Conservation (phyloP, 2,888 invertebrate species). For the Diachrysia chrysitis region DNA sequence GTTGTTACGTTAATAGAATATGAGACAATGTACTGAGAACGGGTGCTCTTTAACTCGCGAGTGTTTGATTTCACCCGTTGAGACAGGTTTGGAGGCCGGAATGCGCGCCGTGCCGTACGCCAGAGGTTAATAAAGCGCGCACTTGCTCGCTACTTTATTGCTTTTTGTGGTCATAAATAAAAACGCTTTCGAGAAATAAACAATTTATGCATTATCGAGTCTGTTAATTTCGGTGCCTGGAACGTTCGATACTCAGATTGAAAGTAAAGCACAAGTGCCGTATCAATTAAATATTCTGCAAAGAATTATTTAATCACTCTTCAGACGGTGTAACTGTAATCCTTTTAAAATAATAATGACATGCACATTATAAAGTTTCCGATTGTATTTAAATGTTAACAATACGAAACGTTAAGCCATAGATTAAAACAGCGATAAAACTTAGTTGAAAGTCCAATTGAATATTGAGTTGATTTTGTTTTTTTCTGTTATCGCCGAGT, state of each 20-base stretch:
- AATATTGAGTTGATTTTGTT: slow-evolving; percentile 19
- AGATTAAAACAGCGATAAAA: slow-evolving; percentile 13
- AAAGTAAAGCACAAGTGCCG: slow-evolving; percentile 36
- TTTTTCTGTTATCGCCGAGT: slow-evolving; percentile 25
- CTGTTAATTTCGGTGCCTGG: slow-evolving; percentile 71
- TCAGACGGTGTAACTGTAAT: slow-evolving; percentile 28
- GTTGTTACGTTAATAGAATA: slow-evolving; percentile 75
- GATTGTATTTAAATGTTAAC: slow-evolving; percentile 21
- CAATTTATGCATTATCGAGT: slow-evolving; percentile 77
- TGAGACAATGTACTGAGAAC: slow-evolving; percentile 68
- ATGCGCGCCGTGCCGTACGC: slow-evolving; percentile 68
- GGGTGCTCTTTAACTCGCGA: slow-evolving; percentile 73
- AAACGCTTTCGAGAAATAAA: slow-evolving; percentile 80
- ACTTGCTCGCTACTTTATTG: slow-evolving; percentile 85
- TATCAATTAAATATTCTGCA: slow-evolving; percentile 51
- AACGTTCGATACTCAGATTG: slow-evolving; percentile 59
- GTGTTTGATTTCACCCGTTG: slow-evolving; percentile 76
- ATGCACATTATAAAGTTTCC: slow-evolving; percentile 19
- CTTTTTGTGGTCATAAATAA: slow-evolving; percentile 86
- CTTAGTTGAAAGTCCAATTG: slow-evolving; percentile 27
- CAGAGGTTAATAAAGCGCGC: slow-evolving; percentile 86
- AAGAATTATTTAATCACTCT: slow-evolving; percentile 49
- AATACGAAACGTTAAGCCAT: slow-evolving; percentile 13
- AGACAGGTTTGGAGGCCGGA: slow-evolving; percentile 74
- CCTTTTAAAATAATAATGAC: slow-evolving; percentile 36